phyloP scores from a whole-genome alignment of 2,888 invertebrate species.

The Agriopis leucophaearia region DNA sequence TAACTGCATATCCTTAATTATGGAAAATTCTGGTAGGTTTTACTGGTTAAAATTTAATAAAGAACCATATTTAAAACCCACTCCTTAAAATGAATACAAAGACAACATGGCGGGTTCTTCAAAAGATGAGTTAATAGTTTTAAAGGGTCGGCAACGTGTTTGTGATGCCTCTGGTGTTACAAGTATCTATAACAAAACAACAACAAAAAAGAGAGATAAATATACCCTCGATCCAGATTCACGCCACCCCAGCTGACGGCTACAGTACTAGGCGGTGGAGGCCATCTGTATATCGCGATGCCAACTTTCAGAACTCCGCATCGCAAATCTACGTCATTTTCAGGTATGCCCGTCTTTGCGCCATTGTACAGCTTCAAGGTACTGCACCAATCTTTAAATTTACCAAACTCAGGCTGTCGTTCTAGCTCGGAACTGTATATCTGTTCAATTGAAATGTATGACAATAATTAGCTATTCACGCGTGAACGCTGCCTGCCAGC shows the following conservation, averaged over 20 bases:
- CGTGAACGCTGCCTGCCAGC: too few species aligned
- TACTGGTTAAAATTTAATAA: background rate
- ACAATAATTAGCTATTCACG: too few species aligned
- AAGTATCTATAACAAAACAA: too few species aligned
- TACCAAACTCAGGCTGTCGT: slow-evolving; percentile 87
- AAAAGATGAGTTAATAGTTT: too few species aligned
- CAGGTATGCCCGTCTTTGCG: slow-evolving; percentile 76
- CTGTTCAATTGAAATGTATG: slow-evolving; percentile 56
- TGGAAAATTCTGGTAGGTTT: too few species aligned
- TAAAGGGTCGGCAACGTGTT: too few species aligned
- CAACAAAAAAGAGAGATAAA: too few species aligned
- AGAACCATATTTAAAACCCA: background rate
- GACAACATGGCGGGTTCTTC: too few species aligned
- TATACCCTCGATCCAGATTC: slow-evolving; percentile 83
- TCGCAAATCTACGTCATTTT: slow-evolving; percentile 70
- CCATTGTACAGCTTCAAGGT: slow-evolving; percentile 88
- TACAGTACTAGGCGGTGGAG: slow-evolving; percentile 83
- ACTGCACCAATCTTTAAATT: slow-evolving; percentile 89
- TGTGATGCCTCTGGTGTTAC: too few species aligned
- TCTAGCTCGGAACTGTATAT: slow-evolving; percentile 90
- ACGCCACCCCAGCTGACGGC: slow-evolving; percentile 82
- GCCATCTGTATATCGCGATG: slow-evolving; percentile 89
- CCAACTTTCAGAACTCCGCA: slow-evolving; percentile 72
- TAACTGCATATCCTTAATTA: too few species aligned
- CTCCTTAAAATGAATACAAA: too few species aligned